Evolutionary conservation across 2,797 vertebrate genomes (phyloP), one percentile per base, ranked within the genome.

Genomic region (Xerus rutilus): DNA sequence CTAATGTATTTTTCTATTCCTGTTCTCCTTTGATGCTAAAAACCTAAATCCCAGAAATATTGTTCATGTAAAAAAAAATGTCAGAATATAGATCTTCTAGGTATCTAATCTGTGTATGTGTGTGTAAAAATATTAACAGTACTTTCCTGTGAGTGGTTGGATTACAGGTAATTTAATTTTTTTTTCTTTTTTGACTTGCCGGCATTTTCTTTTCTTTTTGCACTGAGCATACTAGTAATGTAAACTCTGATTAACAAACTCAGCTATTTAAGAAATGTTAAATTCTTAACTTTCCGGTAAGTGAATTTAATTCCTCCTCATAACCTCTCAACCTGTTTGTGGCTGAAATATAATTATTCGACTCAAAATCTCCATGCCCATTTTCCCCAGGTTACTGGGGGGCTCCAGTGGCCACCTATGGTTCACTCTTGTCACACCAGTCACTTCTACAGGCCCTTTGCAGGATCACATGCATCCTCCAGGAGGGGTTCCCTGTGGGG

Each of bases 1-100:
- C 77, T 92, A 77, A 82, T 93, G 69, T 81, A 76, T 91, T 95
- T 93, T 96, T 86, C 78, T 49, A 62, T 87, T 77, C 59, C 35
- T 81, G 62, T 89, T 81, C 62, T 95, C 39, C 95, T 93, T 89
- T 89, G 76, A 94, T 92, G 87, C 86, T 89, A 77, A 93, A 43
- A 96, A 89, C 77, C 76, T 85, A 93, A 95, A 93, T 92, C 81
- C n/a, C 57, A 95, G 84, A 90, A 91, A 92, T 70, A 89, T n/a
- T 91, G 52, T 88, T 93, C 93, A 93, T 91, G 87, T 89, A 94
- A 96, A 95, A 72, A 57, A 91, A 54, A 91, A 94, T 93, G 89
- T 87, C 79, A 89, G 72, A 89, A 72, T 78, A 72, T 86, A 64
- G 76, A 77, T 47, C 89, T 77, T 87, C 74, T 86, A 65, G 43